Evolutionary conservation across 2,888 invertebrate genomes (phyloP), one percentile per base, ranked within the genome.

Genomic region (Dryadula phaetusa): DNA sequence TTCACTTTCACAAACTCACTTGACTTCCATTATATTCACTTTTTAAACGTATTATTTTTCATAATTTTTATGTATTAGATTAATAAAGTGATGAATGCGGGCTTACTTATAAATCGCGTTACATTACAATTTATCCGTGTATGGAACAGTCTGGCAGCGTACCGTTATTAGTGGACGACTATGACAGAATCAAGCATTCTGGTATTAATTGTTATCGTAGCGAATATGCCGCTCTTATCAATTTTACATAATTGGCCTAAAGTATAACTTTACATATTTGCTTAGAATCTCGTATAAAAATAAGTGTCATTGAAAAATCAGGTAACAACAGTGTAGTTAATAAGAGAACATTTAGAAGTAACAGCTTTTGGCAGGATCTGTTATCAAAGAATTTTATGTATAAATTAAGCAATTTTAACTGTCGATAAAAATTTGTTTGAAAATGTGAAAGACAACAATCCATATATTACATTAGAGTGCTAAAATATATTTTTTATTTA

Each of bases 181-280:
- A 64, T 70, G 69, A 73, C 71, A 65, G 72, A 72, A 70, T 70
- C 69, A 75, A 72, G 72, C 73, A 74, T 74, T 76, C 71, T 75
- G 74, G 76, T 74, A 74, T 66, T 56, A 56, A 37, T 70, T 71
- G 83, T 89, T 88, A 88, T 90, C 88, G 75, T 77, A 76, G 71
- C 81, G 82, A 87, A 82, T 85, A 76, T 78, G 74, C 77, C 76
- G 75, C 76, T 79, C 82, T 89, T 87, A 88, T 91, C 87, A 78
- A 66, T 69, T 71, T 67, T 69, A 70, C 71, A 73, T 72, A 74
- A 74, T 75, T 75, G 74, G 75, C 73, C 74, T 70, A 75, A 66
- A 72, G 66, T 52, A 52, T 25, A 49, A 25, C n/a, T 40, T 40
- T 40, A 40, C 40, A 1, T 49, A 77, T 79, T 76, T 78, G 75